Base-by-base conservation (phyloP, 2,888 invertebrate genomes). In the Colostygia pectinataria region DNA sequence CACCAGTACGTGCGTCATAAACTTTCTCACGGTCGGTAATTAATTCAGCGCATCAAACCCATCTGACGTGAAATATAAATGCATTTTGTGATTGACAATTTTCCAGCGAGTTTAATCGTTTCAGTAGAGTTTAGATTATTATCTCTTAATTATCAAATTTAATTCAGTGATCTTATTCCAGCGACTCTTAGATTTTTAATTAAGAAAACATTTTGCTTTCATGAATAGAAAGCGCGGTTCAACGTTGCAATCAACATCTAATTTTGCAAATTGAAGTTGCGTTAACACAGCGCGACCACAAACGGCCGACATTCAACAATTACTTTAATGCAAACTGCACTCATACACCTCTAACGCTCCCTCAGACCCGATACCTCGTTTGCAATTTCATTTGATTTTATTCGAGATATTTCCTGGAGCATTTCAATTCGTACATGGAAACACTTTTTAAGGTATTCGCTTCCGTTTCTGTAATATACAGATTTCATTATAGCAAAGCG, bases 1-100 rank as follows among this genome's bases (percentile, higher is more conserved):
- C 79, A 79, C 72, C 73, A 74, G 71, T 79, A 82, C 75, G 74
- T 79, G 76, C 73, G 76, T 80, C 79, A 77, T 83, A 82, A 83
- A 83, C 76, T 84, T 78, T 71, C 77, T 68, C 72, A 69, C 66
- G 68, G 66, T 64, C 62, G 72, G 69, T 68, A 79, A 77, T 79
- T 80, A 78, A 79, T 80, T 77, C 69, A 57, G 64, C 70, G 73
- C 71, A 74, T 74, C 74, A 50, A 51, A 50, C 14, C 34, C 27
- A 28, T 31, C 32, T 69, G 68, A 73, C 68, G 70, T 73, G 70
- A 66, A 71, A 66, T 68, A 63, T 55, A 61, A 67, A 63, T 46
- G 41, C 38, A 45, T 42, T 46, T 42, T 42, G 36, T 40, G 32
- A 33, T 40, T 41, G 25, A 36, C 4, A 14, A 38, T 33, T 41